Conservation (phyloP, 2,888 invertebrate species). For the Drosophila demipolita region DNA sequence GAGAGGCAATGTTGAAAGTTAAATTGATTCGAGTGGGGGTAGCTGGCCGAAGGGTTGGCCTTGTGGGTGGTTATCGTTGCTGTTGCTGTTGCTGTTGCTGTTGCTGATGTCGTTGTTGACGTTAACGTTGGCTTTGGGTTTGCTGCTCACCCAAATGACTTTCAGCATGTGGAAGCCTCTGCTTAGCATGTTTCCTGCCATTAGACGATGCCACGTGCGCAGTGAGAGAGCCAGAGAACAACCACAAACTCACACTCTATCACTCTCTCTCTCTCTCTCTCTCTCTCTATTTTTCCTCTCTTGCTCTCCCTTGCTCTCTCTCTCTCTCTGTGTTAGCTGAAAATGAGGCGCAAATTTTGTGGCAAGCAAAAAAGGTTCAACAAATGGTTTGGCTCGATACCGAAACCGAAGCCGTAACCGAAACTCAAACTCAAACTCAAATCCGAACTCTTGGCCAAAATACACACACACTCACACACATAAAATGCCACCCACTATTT, state of each 20-base stretch:
- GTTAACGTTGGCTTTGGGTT: slow-evolving; percentile 33
- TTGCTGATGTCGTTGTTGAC: slow-evolving; percentile 1
- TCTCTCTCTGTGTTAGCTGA: slow-evolving; percentile 42
- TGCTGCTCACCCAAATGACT: slow-evolving; percentile 68
- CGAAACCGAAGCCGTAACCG: slow-evolving; percentile 52
- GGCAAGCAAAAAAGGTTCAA: slow-evolving; percentile 79
- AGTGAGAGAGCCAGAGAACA: slow-evolving; percentile 35
- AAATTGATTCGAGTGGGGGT: slow-evolving; percentile 76
- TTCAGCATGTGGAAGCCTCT: slow-evolving; percentile 79
- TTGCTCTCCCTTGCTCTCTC: slow-evolving; percentile 8
- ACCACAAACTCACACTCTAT: slow-evolving; percentile 6
- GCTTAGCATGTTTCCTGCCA: slow-evolving; percentile 80
- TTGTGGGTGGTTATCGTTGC: slow-evolving; percentile 37
- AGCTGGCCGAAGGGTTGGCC: slow-evolving; percentile 56
- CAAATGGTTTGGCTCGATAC: slow-evolving; percentile 77
- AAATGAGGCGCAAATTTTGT: slow-evolving; percentile 82
- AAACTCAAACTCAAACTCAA: slow-evolving; percentile 29
- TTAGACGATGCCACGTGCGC: slow-evolving; percentile 73
- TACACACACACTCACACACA: slow-evolving; percentile 2
- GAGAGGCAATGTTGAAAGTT: slow-evolving; percentile 70
- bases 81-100: not conserved
- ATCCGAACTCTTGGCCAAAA: slow-evolving; percentile 5
- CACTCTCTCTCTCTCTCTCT: slow-evolving; percentile 5
- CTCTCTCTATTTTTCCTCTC: not conserved
- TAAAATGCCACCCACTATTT: slow-evolving; percentile 66